A percentile compares a stretch with the other conserved stretches of the same genome.
Evolutionary conservation across 2,888 invertebrate species (phyloP).

Genomic region (Argyra leucocephala): DNA sequence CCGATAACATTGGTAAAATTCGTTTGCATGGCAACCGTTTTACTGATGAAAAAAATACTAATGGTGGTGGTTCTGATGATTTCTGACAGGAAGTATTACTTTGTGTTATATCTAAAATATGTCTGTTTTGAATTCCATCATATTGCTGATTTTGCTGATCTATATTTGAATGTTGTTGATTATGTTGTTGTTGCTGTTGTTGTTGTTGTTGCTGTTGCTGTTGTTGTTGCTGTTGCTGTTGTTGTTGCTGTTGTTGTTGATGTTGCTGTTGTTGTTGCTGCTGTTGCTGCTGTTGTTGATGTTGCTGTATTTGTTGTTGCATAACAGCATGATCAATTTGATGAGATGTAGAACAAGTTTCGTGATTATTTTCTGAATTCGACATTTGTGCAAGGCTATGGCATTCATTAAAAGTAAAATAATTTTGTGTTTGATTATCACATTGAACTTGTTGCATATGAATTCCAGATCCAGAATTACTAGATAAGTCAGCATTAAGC

Average conservation of each 20-base stretch:
- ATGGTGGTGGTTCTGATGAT: constrained; percentile 27
- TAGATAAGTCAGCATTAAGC: constrained; percentile 13
- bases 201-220: constrained; percentile 6
- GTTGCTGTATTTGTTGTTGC: neutral
- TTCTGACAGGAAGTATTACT: neutral
- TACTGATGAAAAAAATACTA: constrained; percentile 26
- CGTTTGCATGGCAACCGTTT: constrained; percentile 25
- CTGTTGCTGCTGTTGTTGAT: neutral
- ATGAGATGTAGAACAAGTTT: constrained; percentile 3
- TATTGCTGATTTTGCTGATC: neutral
- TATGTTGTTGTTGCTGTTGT: neutral
- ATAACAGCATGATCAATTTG: neutral
- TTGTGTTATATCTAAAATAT: neutral
- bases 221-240: neutral
- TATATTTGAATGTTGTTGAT: neutral
- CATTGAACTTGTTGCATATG: constrained; percentile 13
- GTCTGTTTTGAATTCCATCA: neutral
- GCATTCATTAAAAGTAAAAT: neutral
- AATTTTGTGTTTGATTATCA: constrained; percentile 8
- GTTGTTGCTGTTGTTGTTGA: neutral
- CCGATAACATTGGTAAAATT: constrained; percentile 24
- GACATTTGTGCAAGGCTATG: neutral
- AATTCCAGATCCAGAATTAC: constrained; percentile 8
- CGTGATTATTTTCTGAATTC: neutral
- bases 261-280: constrained; percentile 11